A percentile compares a stretch with the other conserved stretches of the same genome.
Evolutionary conservation across 2,888 invertebrate genomes (phyloP).

Genomic region (Rhingia rostrata): DNA sequence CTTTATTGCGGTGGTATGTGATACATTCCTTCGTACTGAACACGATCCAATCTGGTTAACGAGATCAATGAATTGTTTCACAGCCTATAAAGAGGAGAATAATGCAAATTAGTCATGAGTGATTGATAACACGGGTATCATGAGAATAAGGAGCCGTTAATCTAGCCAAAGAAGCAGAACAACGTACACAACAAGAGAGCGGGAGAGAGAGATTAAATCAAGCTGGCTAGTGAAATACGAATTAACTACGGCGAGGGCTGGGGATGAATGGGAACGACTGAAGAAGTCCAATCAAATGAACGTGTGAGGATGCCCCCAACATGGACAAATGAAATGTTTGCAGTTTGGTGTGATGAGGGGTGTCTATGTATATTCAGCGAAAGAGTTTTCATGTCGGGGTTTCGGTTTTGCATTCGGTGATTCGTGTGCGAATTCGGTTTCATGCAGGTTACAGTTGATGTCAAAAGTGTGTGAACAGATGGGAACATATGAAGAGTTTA

Average conservation of each 20-base stretch:
- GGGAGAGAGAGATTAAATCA: constrained; percentile 7
- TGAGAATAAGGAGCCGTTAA: background rate
- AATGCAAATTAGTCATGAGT: constrained; percentile 3
- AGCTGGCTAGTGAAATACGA: constrained; percentile 5
- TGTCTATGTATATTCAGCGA: constrained; percentile 27
- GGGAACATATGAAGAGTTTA: background rate
- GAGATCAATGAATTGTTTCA: constrained; percentile 83
- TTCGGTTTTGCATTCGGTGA: constrained; percentile 14
- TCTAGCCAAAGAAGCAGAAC: constrained; percentile 16
- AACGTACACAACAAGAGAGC: constrained; percentile 10
- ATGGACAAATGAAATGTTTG: constrained; percentile 38
- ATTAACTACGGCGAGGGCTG: constrained; percentile 6
- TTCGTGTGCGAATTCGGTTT: constrained; percentile 27
- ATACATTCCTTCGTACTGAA: constrained; percentile 79
- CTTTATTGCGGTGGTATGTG: constrained; percentile 94
- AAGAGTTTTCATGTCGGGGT: constrained; percentile 4
- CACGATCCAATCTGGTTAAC: constrained; percentile 81
- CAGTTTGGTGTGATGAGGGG: constrained; percentile 6
- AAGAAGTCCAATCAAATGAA: constrained; percentile 33
- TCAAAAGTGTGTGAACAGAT: constrained; percentile 26
- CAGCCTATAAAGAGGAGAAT: constrained; percentile 79
- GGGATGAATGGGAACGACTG: background rate
- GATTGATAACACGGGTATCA: background rate
- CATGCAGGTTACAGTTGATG: constrained; percentile 51
- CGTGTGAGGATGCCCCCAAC: constrained; percentile 31